Base-by-base conservation (phyloP, 2,888 invertebrate genomes). In the Lycophotia porphyrea region DNA sequence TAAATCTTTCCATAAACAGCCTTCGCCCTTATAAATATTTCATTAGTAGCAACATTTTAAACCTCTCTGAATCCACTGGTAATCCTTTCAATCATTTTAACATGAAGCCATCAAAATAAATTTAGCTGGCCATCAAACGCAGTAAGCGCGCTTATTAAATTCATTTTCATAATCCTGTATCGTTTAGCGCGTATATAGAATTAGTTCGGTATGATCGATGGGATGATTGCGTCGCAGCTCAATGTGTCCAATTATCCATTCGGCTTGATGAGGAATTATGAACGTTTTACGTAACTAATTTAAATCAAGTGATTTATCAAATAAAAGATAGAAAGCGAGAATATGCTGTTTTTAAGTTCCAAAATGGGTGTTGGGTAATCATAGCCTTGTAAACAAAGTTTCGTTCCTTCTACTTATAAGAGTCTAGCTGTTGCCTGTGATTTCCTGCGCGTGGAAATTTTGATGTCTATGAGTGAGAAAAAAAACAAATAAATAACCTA, bases 151-250 rank as follows among this genome's bases (percentile, higher is more conserved):
- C 55, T 72, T 80, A 84, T 81, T 78, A 81, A 74, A 84, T 79
- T 80, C 64, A 75, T 85, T 85, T 77, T 79, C 81, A 87, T 87
- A 86, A 87, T 85, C 86, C 86, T 71, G 72, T 79, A 68, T 78
- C 67, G 64, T 78, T 78, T 83, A 74, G 42, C 55, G 58, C 52
- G 76, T 63, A 64, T 80, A 74, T 68, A 58, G 68, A 87, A 82
- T 84, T 76, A 75, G 78, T 79, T 80, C 61, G 66, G 36, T 75
- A 68, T 84, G 81, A 86, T 84, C 78, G 84, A 82, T 81, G 69
- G 64, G 44, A 71, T 80, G 70, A 84, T 86, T 82, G 76, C 86
- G 70, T 71, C 84, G 76, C 65, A 71, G 78, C 68, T 72, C 69
- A 63, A 49, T 69, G 64, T 71, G 58, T 73, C 64, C 71, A 76